Evolutionary conservation across 2,888 invertebrate genomes (phyloP).

Genomic region (Lomographa bimaculata): DNA sequence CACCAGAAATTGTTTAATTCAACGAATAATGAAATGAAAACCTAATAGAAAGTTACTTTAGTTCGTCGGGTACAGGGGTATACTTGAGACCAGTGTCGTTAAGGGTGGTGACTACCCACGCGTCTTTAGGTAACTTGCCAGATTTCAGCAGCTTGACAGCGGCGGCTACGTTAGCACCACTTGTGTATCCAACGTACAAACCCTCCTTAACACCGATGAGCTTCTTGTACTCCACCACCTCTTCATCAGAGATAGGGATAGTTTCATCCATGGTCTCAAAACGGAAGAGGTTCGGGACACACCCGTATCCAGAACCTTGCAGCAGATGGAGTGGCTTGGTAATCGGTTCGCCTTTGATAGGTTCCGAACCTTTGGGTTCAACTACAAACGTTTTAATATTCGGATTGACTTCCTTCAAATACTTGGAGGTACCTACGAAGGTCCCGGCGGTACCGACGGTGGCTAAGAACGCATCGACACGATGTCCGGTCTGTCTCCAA

Average conservation of each 20-base stretch:
- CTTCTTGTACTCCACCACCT: slow-evolving; percentile 57
- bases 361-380: slow-evolving; percentile 68
- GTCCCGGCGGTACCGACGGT: slow-evolving; percentile 73
- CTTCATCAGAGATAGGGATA: slow-evolving; percentile 67
- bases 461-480: slow-evolving; percentile 67
- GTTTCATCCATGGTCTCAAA: slow-evolving; percentile 68
- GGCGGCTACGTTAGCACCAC: slow-evolving; percentile 72
- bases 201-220: slow-evolving; percentile 70
- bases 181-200: slow-evolving; percentile 71
- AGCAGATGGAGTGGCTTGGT: slow-evolving; percentile 71
- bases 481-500: slow-evolving; percentile 72
- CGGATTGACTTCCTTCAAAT: slow-evolving; percentile 66
- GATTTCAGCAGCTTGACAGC: slow-evolving; percentile 67
- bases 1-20: neutral
- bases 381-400: slow-evolving; percentile 60
- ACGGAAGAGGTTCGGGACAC: slow-evolving; percentile 64
- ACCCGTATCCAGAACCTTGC: slow-evolving; percentile 75
- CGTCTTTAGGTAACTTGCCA: slow-evolving; percentile 59
- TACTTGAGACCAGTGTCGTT: slow-evolving; percentile 72
- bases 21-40: neutral
- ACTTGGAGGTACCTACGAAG: slow-evolving; percentile 64
- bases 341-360: slow-evolving; percentile 63
- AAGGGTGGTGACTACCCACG: slow-evolving; percentile 71
- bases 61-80: slow-evolving; percentile 57
- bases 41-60: slow-evolving; percentile 20